Conservation (phyloP, 2,888 invertebrate species). For the Baronia brevicornis region DNA sequence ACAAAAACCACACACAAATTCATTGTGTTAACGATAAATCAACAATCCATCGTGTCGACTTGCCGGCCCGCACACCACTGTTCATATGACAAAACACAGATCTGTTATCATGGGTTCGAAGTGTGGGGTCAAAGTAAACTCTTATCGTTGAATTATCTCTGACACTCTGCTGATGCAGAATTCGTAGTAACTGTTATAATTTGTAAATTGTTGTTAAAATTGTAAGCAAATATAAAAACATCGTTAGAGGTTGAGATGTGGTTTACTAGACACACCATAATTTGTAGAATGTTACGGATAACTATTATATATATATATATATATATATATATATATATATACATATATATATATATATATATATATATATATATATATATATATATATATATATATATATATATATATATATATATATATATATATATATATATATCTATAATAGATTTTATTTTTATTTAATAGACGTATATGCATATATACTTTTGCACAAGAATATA, state of each 20-base stretch:
- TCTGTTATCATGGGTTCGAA: constrained; percentile 45
- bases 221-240: constrained; percentile 30
- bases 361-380: too few relatives aligned
- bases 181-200: constrained; percentile 35
- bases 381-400: too few relatives aligned
- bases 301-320: too few relatives aligned
- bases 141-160: constrained; percentile 53
- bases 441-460: too few relatives aligned
- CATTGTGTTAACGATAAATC: constrained; percentile 44
- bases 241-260: constrained; percentile 18
- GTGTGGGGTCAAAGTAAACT: constrained; percentile 57
- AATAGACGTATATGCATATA: too few relatives aligned
- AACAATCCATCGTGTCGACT: constrained; percentile 38
- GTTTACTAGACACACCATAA: constrained; percentile 11
- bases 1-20: constrained; percentile 54
- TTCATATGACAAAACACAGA: constrained; percentile 49
- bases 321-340: too few relatives aligned
- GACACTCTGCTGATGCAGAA: constrained; percentile 33
- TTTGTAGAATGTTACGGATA: too few relatives aligned
- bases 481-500: too few relatives aligned
- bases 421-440: too few relatives aligned
- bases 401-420: too few relatives aligned
- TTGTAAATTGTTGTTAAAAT: constrained; percentile 43
- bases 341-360: too few relatives aligned
- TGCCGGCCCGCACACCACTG: constrained; percentile 37